Evolutionary conservation across 2,888 invertebrate species (phyloP), one percentile per base, ranked within the genome.

Genomic region (Podotricha telesiphe): DNA sequence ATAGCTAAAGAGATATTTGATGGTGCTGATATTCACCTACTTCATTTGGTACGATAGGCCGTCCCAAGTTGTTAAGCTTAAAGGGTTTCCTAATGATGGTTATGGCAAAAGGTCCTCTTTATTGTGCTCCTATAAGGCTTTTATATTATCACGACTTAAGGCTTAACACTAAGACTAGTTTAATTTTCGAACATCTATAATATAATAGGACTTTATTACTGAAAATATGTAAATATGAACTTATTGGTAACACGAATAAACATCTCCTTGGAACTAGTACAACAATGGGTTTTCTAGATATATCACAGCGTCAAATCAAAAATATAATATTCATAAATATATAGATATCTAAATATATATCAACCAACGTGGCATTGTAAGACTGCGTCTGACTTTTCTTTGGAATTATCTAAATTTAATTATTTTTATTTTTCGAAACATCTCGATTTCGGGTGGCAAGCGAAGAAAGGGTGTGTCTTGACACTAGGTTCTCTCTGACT

Each of bases 1-100:
- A 40, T 48, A 59, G 40, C 59, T 59, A 51, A 50, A 50, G 47
- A 37, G 78, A 82, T 79, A 80, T 79, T 82, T 83, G 81, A 85
- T 82, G 77, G 78, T 81, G 81, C 84, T 82, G 82, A 83, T 82
- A 82, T 82, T 83, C 82, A 77, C 74, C 75, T 73, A 79, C 78
- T 78, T 74, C 75, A 76, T 73, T 78, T 81, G 82, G 82, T 80
- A 81, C 80, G 79, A 79, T 82, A 77, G 81, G 77, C 76, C 79
- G 76, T 73, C 82, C 82, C 79, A 76, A 83, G 80, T 83, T 84
- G 85, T 86, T 84, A 86, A 85, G 82, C 84, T 82, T 76, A 85
- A 87, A 87, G 87, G 88, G 88, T 86, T 82, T 34, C 82, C 80
- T 83, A 86, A 89, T 87, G 85, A 87, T 88, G 86, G 87, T 87